phyloP scores from a whole-genome alignment of 2,888 invertebrate genomes.

The Rhagonycha fulva region DNA sequence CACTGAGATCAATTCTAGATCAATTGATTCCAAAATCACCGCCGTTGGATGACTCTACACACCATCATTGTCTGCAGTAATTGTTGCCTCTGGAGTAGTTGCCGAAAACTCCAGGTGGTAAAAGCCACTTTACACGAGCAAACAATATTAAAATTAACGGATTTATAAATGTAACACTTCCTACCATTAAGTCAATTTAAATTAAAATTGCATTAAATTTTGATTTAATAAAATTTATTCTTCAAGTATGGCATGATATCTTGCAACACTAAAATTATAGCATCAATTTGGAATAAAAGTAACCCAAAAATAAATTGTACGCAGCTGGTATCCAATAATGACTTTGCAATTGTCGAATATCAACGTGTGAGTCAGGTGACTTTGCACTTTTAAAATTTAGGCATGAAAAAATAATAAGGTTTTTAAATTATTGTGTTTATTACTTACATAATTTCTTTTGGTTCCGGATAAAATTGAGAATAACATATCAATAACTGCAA shows the following conservation, averaged over 20 bases:
- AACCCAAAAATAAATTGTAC: constrained; percentile 10
- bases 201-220: not conserved
- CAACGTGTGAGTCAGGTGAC: constrained; percentile 52
- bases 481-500: not conserved
- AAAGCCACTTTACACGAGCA: constrained; percentile 48
- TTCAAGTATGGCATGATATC: not conserved
- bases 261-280: not conserved
- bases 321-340: constrained; percentile 44
- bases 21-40: constrained; percentile 54
- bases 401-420: constrained; percentile 22
- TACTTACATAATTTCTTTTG: not conserved
- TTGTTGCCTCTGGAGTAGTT: constrained; percentile 56
- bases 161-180: not conserved
- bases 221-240: not conserved
- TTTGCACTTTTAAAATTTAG: constrained; percentile 37
- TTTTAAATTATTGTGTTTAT: not conserved
- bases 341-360: constrained; percentile 49
- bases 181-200: not conserved
- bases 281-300: not conserved
- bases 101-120: constrained; percentile 52
- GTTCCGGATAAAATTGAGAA: not conserved
- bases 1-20: constrained; percentile 53
- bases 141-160: not conserved
- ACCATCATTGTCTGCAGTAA: constrained; percentile 53
- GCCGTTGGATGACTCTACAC: constrained; percentile 52